Conservation (phyloP, 2,113 vertebrate species). For the Rostratula benghalensis region DNA sequence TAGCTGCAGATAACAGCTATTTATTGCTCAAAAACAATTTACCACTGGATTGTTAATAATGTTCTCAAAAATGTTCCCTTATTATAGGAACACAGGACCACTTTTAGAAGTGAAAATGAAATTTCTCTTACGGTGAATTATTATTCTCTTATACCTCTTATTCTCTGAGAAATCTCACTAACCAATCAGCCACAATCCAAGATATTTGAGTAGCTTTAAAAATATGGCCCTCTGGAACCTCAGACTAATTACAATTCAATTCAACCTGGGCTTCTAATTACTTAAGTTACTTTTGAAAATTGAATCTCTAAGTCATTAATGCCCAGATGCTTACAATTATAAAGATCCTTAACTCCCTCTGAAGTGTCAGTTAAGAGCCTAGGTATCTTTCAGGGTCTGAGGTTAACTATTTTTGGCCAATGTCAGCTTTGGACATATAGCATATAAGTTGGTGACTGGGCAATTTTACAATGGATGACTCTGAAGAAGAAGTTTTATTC, state of each 20-base stretch:
- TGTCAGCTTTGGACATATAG: neutral
- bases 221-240: neutral
- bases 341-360: neutral
- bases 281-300: constrained; percentile 18
- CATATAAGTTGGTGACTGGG: neutral
- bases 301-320: neutral
- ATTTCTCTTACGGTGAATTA: neutral
- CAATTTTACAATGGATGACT: neutral
- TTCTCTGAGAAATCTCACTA: neutral
- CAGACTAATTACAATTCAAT: neutral
- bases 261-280: neutral
- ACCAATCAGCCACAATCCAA: neutral
- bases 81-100: neutral
- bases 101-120: neutral
- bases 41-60: neutral
- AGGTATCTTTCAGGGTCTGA: neutral
- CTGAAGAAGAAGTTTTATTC: neutral
- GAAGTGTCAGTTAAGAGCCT: neutral
- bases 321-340: neutral
- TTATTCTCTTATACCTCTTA: neutral
- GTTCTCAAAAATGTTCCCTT: neutral
- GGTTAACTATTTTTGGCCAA: neutral
- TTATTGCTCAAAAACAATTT: neutral
- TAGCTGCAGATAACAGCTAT: neutral
- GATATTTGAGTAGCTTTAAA: neutral